Evolutionary conservation across 1,140 invertebrate genomes (phyloP).

Genomic region (Paraescarpia echinospica): DNA sequence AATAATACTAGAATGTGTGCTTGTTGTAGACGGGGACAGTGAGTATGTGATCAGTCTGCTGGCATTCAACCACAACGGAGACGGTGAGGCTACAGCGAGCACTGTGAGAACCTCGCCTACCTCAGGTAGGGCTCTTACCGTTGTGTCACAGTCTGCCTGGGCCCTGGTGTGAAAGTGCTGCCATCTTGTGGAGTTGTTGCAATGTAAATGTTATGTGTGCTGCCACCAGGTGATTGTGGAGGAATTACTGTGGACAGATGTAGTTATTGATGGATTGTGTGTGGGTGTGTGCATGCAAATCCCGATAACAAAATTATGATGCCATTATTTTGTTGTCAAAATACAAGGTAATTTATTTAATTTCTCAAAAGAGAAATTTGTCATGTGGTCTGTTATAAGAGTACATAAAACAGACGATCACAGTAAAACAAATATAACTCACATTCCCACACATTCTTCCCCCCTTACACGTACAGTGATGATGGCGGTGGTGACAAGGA

Average conservation of each 20-base stretch:
- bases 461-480: too few species aligned
- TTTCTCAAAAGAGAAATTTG: too few species aligned
- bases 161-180: neutral
- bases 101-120: neutral
- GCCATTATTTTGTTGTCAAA: too few species aligned
- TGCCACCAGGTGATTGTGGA: neutral
- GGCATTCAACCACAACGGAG: slow-evolving; percentile 2
- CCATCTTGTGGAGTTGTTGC: neutral
- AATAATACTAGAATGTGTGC: neutral
- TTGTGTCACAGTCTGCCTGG: neutral
- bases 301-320: too few species aligned
- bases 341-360: too few species aligned
- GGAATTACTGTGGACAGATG: neutral
- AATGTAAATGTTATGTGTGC: neutral
- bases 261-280: neutral
- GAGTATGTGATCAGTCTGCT: neutral
- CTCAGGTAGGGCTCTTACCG: slow-evolving; percentile 1
- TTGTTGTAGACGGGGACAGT: neutral
- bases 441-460: too few species aligned
- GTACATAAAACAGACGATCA: too few species aligned
- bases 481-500: too few species aligned
- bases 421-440: too few species aligned
- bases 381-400: too few species aligned
- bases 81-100: neutral
- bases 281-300: neutral